Percentiles rank a stretch among this genome's conserved stretches.
These are phyloP conservation scores for Phaonia tiefii DNA, from an alignment of 2,888 invertebrate species.

Conservation along the genomic window DNA sequence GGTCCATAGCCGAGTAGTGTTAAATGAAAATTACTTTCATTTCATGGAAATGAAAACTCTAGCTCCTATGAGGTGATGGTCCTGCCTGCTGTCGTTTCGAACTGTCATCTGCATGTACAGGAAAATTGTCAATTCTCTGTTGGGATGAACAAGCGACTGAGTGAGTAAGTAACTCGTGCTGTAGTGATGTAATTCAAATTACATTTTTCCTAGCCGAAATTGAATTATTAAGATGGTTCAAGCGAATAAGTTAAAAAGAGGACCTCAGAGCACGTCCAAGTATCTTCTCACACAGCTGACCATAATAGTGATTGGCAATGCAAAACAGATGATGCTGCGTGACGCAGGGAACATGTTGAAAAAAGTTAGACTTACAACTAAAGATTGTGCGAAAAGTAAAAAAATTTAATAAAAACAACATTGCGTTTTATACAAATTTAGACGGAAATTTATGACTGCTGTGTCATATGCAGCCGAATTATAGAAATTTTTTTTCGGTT, in stretches of 20 bases:
- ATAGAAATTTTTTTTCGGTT: too few species aligned
- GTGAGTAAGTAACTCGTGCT: slow-evolving; percentile 41
- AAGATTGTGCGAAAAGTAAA: too few species aligned
- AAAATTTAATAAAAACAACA: too few species aligned
- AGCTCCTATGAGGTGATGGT: slow-evolving; percentile 18
- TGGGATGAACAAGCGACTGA: background rate
- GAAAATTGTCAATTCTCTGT: slow-evolving; percentile 30
- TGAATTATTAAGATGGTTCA: slow-evolving; percentile 28
- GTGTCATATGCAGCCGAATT: too few species aligned
- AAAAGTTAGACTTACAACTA: too few species aligned
- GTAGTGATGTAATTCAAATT: slow-evolving; percentile 44
- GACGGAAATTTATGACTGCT: too few species aligned
- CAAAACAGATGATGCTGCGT: background rate
- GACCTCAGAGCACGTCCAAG: background rate
- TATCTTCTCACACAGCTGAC: slow-evolving; percentile 18
- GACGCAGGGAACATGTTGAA: too few species aligned
- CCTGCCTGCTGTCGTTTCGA: background rate
- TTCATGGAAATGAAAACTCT: slow-evolving; percentile 46
- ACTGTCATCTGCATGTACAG: background rate
- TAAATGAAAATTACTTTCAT: slow-evolving; percentile 55
- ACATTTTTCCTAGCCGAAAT: slow-evolving; percentile 24
- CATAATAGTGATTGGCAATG: slow-evolving; percentile 11
- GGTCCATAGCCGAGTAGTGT: slow-evolving; percentile 1
- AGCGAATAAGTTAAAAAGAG: slow-evolving; percentile 5
- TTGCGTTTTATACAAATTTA: too few species aligned